Conservation (phyloP, 2,113 vertebrate species). For the Rana temporaria region DNA sequence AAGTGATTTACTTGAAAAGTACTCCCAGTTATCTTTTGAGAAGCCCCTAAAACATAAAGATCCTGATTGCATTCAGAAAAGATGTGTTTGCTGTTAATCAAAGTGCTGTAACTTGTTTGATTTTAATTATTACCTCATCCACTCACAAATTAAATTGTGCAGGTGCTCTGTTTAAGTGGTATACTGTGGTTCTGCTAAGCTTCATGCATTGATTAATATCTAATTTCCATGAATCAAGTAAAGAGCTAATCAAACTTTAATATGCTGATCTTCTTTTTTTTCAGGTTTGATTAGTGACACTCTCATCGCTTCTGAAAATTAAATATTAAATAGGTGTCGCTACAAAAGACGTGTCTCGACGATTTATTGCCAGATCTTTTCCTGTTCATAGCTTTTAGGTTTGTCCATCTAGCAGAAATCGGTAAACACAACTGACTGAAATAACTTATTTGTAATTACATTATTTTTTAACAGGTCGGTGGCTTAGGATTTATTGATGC, state of each 20-base stretch:
- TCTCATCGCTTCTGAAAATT: constrained; percentile 45
- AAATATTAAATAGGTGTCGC: constrained; percentile 32
- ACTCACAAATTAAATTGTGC: constrained; percentile 45
- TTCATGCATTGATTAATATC: constrained; percentile 57
- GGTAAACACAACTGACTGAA: background rate
- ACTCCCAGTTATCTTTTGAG: constrained; percentile 40
- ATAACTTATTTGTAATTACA: background rate
- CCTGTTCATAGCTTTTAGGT: background rate
- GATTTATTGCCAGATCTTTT: background rate
- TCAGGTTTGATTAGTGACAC: constrained; percentile 49
- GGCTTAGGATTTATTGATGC: too few relatives aligned
- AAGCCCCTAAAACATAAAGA: constrained; percentile 29
- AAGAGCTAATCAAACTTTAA: constrained; percentile 57
- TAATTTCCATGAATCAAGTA: constrained; percentile 54
- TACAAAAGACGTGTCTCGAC: constrained; percentile 27
- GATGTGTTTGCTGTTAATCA: constrained; percentile 56
- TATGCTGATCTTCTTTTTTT: constrained; percentile 53
- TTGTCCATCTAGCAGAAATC: constrained; percentile 1
- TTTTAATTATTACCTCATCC: constrained; percentile 57
- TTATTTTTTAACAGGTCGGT: background rate
- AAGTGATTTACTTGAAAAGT: constrained; percentile 24
- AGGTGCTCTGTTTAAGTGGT: constrained; percentile 54
- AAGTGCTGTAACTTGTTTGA: constrained; percentile 54
- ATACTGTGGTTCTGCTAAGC: constrained; percentile 43
- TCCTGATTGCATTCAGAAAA: constrained; percentile 52